Conservation (phyloP, 2,797 vertebrate genomes). For the Pseudotriccus pelzelni region DNA sequence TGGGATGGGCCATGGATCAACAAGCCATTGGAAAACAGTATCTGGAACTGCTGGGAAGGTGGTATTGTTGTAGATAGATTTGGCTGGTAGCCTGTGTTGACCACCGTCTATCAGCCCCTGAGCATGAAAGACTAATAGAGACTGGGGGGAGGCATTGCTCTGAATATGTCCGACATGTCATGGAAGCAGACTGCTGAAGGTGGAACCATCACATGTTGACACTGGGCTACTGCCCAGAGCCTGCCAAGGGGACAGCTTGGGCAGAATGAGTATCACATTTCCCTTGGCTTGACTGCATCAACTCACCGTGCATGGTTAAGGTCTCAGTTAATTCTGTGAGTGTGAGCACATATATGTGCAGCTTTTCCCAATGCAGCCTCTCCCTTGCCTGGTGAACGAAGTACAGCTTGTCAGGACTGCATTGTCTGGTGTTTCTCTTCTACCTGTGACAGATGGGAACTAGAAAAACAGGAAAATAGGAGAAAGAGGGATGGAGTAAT, state of each 20-base stretch:
- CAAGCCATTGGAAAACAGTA: neutral
- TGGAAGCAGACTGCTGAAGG: neutral
- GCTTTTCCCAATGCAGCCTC: neutral
- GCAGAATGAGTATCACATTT: rapidly evolving
- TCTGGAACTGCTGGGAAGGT: neutral
- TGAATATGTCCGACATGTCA: neutral
- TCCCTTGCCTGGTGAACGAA: neutral
- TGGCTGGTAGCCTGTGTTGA: neutral
- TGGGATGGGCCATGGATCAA: neutral
- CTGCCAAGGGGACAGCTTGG: neutral
- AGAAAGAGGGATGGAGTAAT: neutral
- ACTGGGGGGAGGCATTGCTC: neutral
- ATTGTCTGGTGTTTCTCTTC: neutral
- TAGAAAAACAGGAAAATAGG: neutral
- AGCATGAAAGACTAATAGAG: neutral
- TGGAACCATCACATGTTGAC: neutral
- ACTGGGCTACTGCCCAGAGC: neutral
- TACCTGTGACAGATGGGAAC: neutral
- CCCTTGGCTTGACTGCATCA: neutral
- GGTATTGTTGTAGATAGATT: neutral
- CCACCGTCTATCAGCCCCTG: neutral
- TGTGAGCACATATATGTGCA: rapidly evolving
- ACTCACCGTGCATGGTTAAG: neutral
- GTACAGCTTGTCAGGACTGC: neutral
- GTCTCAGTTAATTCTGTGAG: neutral